Evolutionary conservation across 2,888 invertebrate genomes (phyloP).

Genomic region (Anthophora plumipes): DNA sequence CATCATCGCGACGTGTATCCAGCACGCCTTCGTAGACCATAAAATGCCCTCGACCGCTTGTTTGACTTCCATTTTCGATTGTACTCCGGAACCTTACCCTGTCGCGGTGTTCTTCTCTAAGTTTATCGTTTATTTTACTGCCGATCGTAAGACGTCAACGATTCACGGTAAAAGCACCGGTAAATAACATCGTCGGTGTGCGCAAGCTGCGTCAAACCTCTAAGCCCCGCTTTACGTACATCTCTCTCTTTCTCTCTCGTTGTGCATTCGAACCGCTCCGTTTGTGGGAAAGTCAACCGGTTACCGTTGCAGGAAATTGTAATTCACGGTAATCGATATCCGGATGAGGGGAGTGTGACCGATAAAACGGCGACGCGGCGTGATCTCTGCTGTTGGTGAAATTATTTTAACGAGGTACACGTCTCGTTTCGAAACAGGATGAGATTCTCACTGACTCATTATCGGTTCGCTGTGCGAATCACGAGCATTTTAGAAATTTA

Average conservation of each 20-base stretch:
- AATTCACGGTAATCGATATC: conserved; percentile 71
- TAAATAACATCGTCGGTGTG: conserved; percentile 62
- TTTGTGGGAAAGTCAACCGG: conserved; percentile 58
- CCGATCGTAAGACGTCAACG: conserved; percentile 73
- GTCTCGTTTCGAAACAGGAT: conserved; percentile 33
- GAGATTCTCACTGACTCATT: conserved; percentile 28
- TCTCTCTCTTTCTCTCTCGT: background rate
- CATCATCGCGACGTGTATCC: conserved; percentile 64
- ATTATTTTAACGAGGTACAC: conserved; percentile 58
- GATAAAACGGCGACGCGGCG: conserved; percentile 56
- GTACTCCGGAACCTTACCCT: conserved; percentile 31
- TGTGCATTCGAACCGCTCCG: conserved; percentile 14
- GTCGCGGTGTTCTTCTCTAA: conserved; percentile 49
- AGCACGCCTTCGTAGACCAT: conserved; percentile 41
- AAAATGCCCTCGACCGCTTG: conserved; percentile 52
- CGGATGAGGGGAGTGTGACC: conserved; percentile 58
- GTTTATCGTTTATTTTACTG: conserved; percentile 71
- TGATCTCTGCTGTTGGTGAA: conserved; percentile 64
- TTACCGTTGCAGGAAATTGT: conserved; percentile 65
- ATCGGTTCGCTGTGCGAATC: conserved; percentile 16
- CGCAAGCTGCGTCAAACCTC: conserved; percentile 16
- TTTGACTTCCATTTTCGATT: conserved; percentile 70
- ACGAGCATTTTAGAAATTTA: conserved; percentile 17
- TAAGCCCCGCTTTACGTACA: background rate
- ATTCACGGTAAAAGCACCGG: conserved; percentile 64